Evolutionary conservation across 1,140 invertebrate species (phyloP), one percentile per base, ranked within the genome.

Genomic region (Zaprionus taronus): DNA sequence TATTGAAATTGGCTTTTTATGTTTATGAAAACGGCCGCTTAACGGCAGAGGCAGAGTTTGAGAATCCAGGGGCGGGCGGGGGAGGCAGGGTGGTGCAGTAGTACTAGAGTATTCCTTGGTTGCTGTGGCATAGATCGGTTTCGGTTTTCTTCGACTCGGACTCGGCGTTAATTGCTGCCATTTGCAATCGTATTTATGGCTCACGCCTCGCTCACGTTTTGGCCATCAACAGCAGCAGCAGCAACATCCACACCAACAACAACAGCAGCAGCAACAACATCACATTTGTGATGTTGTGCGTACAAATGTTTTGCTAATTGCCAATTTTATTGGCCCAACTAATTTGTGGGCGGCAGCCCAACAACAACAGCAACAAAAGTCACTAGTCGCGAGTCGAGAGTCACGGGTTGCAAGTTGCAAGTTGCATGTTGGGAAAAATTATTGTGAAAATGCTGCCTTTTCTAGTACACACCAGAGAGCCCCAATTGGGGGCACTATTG

Each of bases 1-100:
- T 90, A 91, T 90, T 90, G 85, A 90, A 90, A 90, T 90, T 90
- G 85, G 86, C 82, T 90, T 90, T 90, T 90, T 91, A 90, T 90
- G 85, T 90, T 91, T 86, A 82, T 86, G 80, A 83, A 89, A 86
- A 85, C 83, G 79, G 66, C 41, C 78, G 66, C 81, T 83, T 65
- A 83, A 72, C 68, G 76, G 77, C 55, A 57, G 41, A 11, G 2
- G 28, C 15, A 26, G 51, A 34, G 9, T 11, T 9, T 11, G 36
- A 26, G n/a, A 34, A 11, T 4, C 9, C 31, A 4, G 51, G 28
- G 58, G 3, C 0, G 17, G 47, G 26, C 0, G 12, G 12, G 44
- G 24, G 47, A 1, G 15, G 15, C 12, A 7, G 28, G 22, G 12
- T 5, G 51, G 0, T 7, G 6, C 20, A 11, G 20, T 5, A 31